Percentiles rank a stretch among this genome's conserved stretches.
Conservation (phyloP, 2,888 invertebrate genomes). For the Epiblema foenella region DNA sequence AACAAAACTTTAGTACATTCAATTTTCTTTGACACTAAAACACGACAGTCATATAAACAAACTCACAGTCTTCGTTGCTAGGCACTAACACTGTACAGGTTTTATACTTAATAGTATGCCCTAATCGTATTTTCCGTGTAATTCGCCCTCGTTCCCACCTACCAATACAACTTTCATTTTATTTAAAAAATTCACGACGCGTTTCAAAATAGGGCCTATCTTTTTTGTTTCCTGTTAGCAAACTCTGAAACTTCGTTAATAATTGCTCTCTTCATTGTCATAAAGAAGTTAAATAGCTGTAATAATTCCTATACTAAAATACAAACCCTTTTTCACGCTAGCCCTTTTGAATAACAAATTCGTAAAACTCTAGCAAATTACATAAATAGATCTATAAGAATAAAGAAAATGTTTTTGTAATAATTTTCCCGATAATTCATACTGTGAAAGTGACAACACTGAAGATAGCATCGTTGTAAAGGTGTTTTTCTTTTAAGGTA, state of each 20-base stretch:
- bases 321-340: slow-evolving; percentile 13
- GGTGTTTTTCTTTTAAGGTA: slow-evolving; percentile 22
- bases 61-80: too few species aligned
- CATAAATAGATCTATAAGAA: slow-evolving; percentile 29
- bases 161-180: too few species aligned
- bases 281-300: slow-evolving; percentile 23
- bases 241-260: slow-evolving; percentile 6
- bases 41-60: too few species aligned
- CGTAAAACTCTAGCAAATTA: slow-evolving; percentile 20
- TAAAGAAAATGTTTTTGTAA: slow-evolving; percentile 29
- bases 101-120: too few species aligned
- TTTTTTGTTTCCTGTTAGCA: background rate
- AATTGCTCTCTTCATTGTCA: slow-evolving; percentile 5
- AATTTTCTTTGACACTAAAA: too few species aligned
- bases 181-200: too few species aligned
- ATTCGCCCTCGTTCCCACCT: too few species aligned
- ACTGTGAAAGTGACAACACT: slow-evolving; percentile 58
- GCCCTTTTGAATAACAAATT: background rate
- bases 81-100: too few species aligned
- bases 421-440: slow-evolving; percentile 58
- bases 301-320: slow-evolving; percentile 10
- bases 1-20: too few species aligned
- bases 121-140: too few species aligned
- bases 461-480: slow-evolving; percentile 52
- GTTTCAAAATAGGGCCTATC: background rate